phyloP scores from a whole-genome alignment of 2,113 vertebrate species.

The Labrus mixtus region DNA sequence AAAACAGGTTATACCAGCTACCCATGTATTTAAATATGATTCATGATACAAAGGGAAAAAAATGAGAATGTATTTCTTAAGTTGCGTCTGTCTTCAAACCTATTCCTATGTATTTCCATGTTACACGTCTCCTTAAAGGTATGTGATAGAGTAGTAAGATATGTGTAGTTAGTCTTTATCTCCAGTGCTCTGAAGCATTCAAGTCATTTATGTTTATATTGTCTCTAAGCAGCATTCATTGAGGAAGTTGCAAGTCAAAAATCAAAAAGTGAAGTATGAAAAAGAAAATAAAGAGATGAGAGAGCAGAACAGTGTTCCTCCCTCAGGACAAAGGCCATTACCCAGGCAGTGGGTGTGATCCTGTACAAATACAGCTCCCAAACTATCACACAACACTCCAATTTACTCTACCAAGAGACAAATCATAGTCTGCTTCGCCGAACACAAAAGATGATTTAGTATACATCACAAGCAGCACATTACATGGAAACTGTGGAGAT shows the following conservation, averaged over 20 bases:
- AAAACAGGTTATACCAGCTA: too few relatives aligned
- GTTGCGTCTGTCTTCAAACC: too few relatives aligned
- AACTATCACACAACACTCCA: slow-evolving; percentile 6
- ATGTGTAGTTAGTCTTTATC: neutral
- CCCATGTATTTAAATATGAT: too few relatives aligned
- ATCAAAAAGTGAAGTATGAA: neutral
- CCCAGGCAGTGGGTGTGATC: slow-evolving; percentile 1
- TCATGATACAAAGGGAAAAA: too few relatives aligned
- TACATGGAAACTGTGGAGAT: neutral
- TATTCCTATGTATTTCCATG: too few relatives aligned
- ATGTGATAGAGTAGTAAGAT: neutral
- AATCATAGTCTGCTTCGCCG: neutral
- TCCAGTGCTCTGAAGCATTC: neutral
- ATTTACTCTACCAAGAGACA: slow-evolving; percentile 13
- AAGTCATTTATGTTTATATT: neutral
- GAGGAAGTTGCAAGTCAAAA: neutral
- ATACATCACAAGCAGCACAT: slow-evolving; percentile 3
- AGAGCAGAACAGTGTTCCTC: neutral
- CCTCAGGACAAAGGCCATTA: slow-evolving; percentile 1
- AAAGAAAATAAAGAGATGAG: neutral
- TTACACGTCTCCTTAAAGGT: neutral
- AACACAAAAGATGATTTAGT: slow-evolving; percentile 15
- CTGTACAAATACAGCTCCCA: neutral
- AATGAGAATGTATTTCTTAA: too few relatives aligned
- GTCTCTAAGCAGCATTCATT: neutral